Base-by-base conservation (phyloP, 1,140 invertebrate species). In the Delia radicum region DNA sequence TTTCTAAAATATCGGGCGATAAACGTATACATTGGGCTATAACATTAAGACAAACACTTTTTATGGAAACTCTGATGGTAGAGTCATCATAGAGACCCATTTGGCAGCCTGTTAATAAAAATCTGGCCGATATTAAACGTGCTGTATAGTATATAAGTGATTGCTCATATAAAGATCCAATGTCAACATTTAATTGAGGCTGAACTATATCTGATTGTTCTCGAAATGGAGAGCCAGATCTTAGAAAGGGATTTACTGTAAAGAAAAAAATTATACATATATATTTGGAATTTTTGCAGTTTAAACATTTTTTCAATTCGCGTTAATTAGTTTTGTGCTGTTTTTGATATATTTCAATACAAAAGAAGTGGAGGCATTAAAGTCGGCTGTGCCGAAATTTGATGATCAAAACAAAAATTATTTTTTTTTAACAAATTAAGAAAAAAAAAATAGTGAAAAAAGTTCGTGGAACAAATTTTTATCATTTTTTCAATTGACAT, bases 61-160 rank as follows among this genome's bases (percentile, higher is more conserved):
- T 95, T 0, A 95, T 91, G 79, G 94, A 95, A 13, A 96, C 93
- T 18, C 94, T 88, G 18, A 94, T 91, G 31, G 87, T 86, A 74
- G 89, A 88, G 80, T 95, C 94, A 6, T 90, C 82, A 42, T 93
- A 89, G 73, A 92, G 83, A 27, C 87, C 85, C 2, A 88, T 88
- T 26, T 88, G 85, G 63, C 79, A 81, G 46, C 93, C 93, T 29
- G 88, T 88, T 13, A 96, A 87, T 15, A 97, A 85, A 85, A 95
- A 96, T 10, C 84, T 79, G 3, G 82, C 83, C 12, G 82, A 76
- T 5, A 86, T 79, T 31, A 85, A 74, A 24, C 85, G 82, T 12
- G 79, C 75, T 18, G 84, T 85, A 65, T 85, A 86, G 65, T 79
- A 78, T 6, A 86, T 73, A 26, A 86, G 7, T 2, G 81, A 74